Conservation (phyloP, 1,140 invertebrate species). For the Hyphantria cunea region DNA sequence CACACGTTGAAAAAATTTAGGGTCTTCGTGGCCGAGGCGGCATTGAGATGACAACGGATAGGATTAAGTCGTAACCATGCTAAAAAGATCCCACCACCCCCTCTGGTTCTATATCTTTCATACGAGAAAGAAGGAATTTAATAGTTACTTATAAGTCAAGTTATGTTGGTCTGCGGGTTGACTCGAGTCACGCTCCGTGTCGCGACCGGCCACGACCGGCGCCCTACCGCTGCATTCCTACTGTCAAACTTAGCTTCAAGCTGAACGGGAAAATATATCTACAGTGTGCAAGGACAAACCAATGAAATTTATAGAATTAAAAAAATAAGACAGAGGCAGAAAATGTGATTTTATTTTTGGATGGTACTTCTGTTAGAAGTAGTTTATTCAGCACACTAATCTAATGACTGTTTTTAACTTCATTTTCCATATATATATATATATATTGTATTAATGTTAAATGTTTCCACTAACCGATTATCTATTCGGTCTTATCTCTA, state of each 20-base stretch:
- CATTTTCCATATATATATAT: too few relatives aligned
- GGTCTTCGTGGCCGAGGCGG: constrained; percentile 71
- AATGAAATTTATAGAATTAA: constrained; percentile 50
- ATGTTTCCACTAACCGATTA: too few relatives aligned
- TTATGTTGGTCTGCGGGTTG: constrained; percentile 40
- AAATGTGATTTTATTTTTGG: too few relatives aligned
- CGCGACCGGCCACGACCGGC: constrained; percentile 63
- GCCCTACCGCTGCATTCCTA: constrained; percentile 61
- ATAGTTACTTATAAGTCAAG: constrained; percentile 40
- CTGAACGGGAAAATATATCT: constrained; percentile 60
- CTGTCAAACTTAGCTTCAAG: constrained; percentile 72
- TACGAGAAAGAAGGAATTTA: constrained; percentile 21
- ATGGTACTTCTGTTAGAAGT: too few relatives aligned
- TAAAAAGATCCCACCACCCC: constrained; percentile 28
- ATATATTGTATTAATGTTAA: too few relatives aligned
- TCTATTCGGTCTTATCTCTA: too few relatives aligned
- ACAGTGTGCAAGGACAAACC: constrained; percentile 58
- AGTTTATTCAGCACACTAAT: too few relatives aligned
- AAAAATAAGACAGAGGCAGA: constrained; percentile 8
- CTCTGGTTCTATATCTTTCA: background rate
- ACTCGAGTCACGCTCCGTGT: constrained; percentile 59
- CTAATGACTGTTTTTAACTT: too few relatives aligned
- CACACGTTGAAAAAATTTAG: constrained; percentile 58
- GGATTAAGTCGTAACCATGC: constrained; percentile 54
- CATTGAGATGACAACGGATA: constrained; percentile 74